Conservation (phyloP, 2,113 vertebrate genomes). For the Epinephelus fuscoguttatus region DNA sequence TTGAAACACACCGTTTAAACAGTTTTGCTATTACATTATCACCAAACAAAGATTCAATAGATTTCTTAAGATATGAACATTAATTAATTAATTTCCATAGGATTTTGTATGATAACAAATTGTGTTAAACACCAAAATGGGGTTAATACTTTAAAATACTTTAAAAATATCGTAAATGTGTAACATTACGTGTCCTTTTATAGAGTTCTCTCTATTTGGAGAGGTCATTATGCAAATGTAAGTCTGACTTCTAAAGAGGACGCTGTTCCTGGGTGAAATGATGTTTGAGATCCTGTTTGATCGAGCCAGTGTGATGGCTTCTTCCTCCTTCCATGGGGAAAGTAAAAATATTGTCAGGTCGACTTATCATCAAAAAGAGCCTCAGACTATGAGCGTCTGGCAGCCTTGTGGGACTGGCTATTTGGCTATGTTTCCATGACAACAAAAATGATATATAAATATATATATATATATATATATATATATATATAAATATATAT, state of each 20-base stretch:
- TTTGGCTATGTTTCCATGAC: slow-evolving; percentile 44
- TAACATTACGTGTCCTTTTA: background rate
- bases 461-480: background rate
- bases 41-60: background rate
- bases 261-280: slow-evolving; percentile 24
- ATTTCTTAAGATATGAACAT: background rate
- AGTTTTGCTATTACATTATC: background rate
- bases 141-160: background rate
- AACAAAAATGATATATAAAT: slow-evolving; percentile 6
- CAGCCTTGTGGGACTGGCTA: slow-evolving; percentile 16
- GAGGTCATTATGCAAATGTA: slow-evolving; percentile 25
- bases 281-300: slow-evolving; percentile 52
- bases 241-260: background rate
- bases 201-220: background rate
- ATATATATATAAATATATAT: background rate
- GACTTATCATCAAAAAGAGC: slow-evolving; percentile 62
- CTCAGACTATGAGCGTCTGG: slow-evolving; percentile 36
- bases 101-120: background rate
- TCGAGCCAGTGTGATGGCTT: slow-evolving; percentile 36
- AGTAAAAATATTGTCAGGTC: slow-evolving; percentile 53
- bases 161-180: background rate
- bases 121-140: background rate
- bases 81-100: no score
- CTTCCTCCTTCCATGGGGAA: slow-evolving; percentile 44
- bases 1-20: background rate